phyloP scores from a whole-genome alignment of 2,113 vertebrate genomes.

The Craseonycteris thonglongyai region DNA sequence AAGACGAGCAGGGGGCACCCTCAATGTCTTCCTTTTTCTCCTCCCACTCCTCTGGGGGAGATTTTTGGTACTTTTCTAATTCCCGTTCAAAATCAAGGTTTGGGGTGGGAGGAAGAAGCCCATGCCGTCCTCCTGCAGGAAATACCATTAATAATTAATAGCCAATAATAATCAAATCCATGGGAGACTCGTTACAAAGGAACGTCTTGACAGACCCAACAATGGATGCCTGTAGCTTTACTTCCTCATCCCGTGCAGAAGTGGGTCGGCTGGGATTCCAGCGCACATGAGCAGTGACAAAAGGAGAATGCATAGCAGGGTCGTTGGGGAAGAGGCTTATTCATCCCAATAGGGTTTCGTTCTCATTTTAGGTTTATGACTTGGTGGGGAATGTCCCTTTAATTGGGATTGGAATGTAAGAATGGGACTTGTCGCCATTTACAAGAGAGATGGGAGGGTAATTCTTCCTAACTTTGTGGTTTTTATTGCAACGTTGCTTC shows the following conservation, averaged over 20 bases:
- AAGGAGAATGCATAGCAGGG: constrained; percentile 52
- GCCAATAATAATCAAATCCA: constrained; percentile 69
- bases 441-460: constrained; percentile 63
- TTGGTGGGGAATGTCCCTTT: constrained; percentile 62
- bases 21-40: not conserved
- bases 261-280: constrained; percentile 16
- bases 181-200: constrained; percentile 62
- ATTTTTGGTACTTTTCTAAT: constrained; percentile 57
- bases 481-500: constrained; percentile 38
- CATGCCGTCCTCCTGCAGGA: constrained; percentile 50
- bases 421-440: constrained; percentile 66
- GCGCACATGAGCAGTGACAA: constrained; percentile 3
- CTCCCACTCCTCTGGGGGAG: not conserved
- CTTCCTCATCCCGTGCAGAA: constrained; percentile 17
- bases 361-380: constrained; percentile 64
- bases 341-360: constrained; percentile 65
- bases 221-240: constrained; percentile 10
- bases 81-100: constrained; percentile 47
- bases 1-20: not conserved
- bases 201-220: constrained; percentile 30
- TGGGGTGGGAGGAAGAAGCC: not conserved
- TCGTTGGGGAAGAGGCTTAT: constrained; percentile 53
- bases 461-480: constrained; percentile 65
- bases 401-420: constrained; percentile 61
- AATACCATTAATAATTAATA: constrained; percentile 75